A percentile compares a stretch with the other conserved stretches of the same genome.
These are phyloP conservation scores for Psammodynastes pulverulentus DNA, from an alignment of 2,113 vertebrate species.

Conservation along the genomic window DNA sequence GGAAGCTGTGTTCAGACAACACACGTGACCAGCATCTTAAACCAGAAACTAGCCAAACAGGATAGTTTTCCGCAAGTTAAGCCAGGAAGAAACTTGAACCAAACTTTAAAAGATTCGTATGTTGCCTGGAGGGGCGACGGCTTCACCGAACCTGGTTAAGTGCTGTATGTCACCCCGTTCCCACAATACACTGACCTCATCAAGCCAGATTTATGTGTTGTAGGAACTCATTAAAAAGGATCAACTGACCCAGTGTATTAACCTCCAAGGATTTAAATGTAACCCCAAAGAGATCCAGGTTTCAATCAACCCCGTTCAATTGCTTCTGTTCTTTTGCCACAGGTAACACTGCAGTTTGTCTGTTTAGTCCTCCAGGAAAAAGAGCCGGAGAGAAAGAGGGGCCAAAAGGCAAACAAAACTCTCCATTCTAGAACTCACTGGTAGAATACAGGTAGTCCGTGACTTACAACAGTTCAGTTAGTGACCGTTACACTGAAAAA, in stretches of 20 bases:
- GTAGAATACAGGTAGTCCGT: not conserved
- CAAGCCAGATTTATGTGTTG: not conserved
- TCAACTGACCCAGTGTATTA: not conserved
- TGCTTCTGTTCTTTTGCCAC: not conserved
- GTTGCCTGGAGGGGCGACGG: not conserved
- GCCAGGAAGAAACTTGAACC: not conserved
- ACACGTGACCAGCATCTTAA: not conserved
- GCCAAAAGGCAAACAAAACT: not conserved
- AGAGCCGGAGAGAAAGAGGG: not conserved
- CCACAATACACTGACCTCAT: not conserved
- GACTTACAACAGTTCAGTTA: not conserved
- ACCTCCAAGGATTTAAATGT: not conserved
- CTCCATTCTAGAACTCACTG: not conserved
- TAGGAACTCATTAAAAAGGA: not conserved
- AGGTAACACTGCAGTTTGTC: not conserved
- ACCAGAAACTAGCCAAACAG: not conserved
- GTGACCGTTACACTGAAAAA: not conserved
- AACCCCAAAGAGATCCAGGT: not conserved
- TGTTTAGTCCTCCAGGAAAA: not conserved
- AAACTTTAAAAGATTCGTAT: not conserved
- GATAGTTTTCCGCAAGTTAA: not conserved
- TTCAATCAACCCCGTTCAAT: not conserved
- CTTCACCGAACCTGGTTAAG: not conserved
- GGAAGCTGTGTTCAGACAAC: not conserved
- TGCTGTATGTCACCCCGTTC: not conserved